Base-by-base conservation (phyloP, 2,888 invertebrate genomes). In the Rhimphoctona megacephalus region DNA sequence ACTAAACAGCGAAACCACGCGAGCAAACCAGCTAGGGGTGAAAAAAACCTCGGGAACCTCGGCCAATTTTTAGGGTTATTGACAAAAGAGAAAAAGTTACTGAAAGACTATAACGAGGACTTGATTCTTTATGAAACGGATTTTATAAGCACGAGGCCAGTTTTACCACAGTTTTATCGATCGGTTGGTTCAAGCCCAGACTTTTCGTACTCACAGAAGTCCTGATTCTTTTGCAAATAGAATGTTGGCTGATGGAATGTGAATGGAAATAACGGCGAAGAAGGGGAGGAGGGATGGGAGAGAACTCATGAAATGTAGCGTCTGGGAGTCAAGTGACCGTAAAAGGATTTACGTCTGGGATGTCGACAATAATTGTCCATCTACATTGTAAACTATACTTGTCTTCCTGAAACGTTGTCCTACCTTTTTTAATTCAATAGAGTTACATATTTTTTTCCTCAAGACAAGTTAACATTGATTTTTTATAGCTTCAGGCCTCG, bases 321-420 rank as follows among this genome's bases (percentile, higher is more conserved):
- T 81, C 73, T 79, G 49, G 49, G 73, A 88, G 78, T 87, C 88
- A 86, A 86, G 86, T 86, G 86, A 85, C 83, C 82, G 83, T 85
- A 88, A 88, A 88, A 86, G 85, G 85, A 86, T 83, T 85, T 81
- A 82, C 85, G 72, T 81, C 73, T 54, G 33, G 73, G 36, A 54
- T 36, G 39, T 73, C 30, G 54, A 74, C 61, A 43, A 33, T 17
- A 74, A 74, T 17, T 22, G 61, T 74, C 43, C 61, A 61, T 74
- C n/a, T 73, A 22, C 54, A 73, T 57, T 25, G 25, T 39, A 61
- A 74, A 57, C 61, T 2, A 25, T 17, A 25, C 36, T 30, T 17
- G 25, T 25, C 25, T 43, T 61, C 7, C 33, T 19, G n/a, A 33
- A 43, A 61, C 33, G 2, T 17, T 36, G 22, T 43, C 22, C 43